These are phyloP conservation scores for Acanthosepion pharaonis DNA, from an alignment of 2,888 invertebrate species.

Conservation along the genomic window DNA sequence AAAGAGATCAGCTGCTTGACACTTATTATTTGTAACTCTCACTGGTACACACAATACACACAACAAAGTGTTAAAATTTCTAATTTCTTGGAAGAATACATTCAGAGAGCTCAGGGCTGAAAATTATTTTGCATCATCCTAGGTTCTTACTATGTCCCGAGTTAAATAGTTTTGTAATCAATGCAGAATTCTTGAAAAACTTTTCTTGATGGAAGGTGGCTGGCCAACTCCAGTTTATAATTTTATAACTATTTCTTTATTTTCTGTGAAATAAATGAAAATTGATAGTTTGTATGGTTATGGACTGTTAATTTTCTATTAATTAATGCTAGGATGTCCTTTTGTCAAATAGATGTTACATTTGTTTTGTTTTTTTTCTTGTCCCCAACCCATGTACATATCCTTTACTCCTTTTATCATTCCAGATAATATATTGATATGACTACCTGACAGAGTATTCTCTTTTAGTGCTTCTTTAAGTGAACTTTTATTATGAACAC, in stretches of 20 bases:
- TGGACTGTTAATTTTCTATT: neutral
- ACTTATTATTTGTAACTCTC: neutral
- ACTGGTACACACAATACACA: no score
- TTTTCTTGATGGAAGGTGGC: neutral
- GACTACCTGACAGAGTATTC: conserved; percentile 20
- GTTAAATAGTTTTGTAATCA: neutral
- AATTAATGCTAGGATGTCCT: neutral
- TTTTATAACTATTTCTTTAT: neutral
- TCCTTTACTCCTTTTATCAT: conserved; percentile 6
- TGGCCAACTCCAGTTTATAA: conserved; percentile 23
- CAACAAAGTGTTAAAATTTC: neutral
- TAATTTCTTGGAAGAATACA: neutral
- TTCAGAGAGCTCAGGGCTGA: neutral
- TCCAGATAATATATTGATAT: conserved; percentile 33
- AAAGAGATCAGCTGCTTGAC: neutral
- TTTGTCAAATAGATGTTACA: conserved; percentile 4
- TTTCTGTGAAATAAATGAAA: conserved; percentile 33
- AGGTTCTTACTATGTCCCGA: neutral
- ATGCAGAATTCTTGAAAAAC: neutral
- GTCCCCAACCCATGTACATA: neutral
- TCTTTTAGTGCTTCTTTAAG: neutral
- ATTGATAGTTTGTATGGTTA: neutral
- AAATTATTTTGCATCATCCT: neutral
- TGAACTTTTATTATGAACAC: neutral
- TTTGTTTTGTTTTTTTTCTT: neutral